Evolutionary conservation across 1,140 invertebrate species (phyloP).

Genomic region (Euglossa dilemma): DNA sequence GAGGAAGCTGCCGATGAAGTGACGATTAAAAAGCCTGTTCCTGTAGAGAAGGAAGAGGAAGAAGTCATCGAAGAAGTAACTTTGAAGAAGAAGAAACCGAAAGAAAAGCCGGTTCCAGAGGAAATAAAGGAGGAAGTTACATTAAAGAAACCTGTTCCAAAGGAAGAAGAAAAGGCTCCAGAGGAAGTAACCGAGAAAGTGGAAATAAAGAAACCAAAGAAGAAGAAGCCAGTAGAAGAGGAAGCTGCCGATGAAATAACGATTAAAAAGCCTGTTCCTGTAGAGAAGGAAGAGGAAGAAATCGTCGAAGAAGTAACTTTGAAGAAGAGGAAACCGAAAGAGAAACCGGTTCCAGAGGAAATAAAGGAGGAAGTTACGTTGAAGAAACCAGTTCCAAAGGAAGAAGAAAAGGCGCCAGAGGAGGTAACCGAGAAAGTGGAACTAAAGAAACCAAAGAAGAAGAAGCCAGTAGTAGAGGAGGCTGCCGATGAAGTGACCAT

Average conservation of each 20-base stretch:
- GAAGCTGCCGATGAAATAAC: slow-evolving; percentile 81
- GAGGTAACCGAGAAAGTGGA: slow-evolving; percentile 64
- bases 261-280: slow-evolving; percentile 77
- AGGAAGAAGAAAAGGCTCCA: slow-evolving; percentile 67
- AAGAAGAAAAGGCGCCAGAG: slow-evolving; percentile 56
- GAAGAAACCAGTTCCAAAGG: slow-evolving; percentile 70
- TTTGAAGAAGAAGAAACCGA: slow-evolving; percentile 71
- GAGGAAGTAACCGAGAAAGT: slow-evolving; percentile 73
- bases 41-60: slow-evolving; percentile 77
- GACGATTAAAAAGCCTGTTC: slow-evolving; percentile 78
- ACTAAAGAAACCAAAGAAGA: slow-evolving; percentile 71
- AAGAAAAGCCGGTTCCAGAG: slow-evolving; percentile 75
- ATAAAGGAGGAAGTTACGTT: slow-evolving; percentile 65
- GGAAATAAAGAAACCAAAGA: slow-evolving; percentile 65
- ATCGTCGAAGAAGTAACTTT: slow-evolving; percentile 52
- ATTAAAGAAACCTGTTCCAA: slow-evolving; percentile 69
- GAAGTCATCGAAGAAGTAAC: slow-evolving; percentile 74
- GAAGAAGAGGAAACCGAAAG: slow-evolving; percentile 60
- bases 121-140: slow-evolving; percentile 75
- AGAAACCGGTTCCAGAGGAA: slow-evolving; percentile 38
- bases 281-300: slow-evolving; percentile 72
- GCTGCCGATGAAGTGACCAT: slow-evolving; percentile 61
- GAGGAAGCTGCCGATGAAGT: slow-evolving; percentile 79
- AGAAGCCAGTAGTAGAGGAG: slow-evolving; percentile 67
- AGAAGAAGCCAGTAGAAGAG: slow-evolving; percentile 71